Evolutionary conservation across 1,140 invertebrate species (phyloP).

Genomic region (Sogatella furcifera): DNA sequence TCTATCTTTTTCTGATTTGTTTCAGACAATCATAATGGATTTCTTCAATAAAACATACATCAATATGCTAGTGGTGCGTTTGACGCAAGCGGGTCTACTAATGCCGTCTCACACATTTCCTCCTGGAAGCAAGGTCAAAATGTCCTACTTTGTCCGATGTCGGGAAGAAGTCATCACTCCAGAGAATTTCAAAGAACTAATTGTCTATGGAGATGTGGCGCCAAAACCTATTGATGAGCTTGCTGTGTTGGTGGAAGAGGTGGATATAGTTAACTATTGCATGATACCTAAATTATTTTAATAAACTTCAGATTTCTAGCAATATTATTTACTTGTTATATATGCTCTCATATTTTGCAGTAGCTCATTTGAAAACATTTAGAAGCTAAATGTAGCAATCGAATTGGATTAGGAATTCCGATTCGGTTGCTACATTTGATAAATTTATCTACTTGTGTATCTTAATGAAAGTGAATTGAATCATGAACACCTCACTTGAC

Average conservation of each 20-base stretch:
- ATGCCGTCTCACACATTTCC: constrained; percentile 36
- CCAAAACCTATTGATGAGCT: constrained; percentile 68
- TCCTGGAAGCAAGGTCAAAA: constrained; percentile 40
- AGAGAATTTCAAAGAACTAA: constrained; percentile 42
- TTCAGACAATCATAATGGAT: constrained; percentile 42
- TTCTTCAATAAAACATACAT: constrained; percentile 48
- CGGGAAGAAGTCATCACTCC: constrained; percentile 39
- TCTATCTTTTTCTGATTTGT: neutral
- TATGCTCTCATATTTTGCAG: too few relatives aligned
- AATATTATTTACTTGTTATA: neutral
- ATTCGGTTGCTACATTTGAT: too few relatives aligned
- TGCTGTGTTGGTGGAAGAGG: constrained; percentile 64
- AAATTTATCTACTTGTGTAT: too few relatives aligned
- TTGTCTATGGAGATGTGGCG: constrained; percentile 72
- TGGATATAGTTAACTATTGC: constrained; percentile 29
- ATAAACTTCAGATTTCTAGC: neutral
- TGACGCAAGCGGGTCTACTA: constrained; percentile 37
- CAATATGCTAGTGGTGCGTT: constrained; percentile 41
- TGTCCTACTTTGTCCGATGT: constrained; percentile 54
- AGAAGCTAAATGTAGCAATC: too few relatives aligned
- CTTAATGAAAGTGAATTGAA: too few relatives aligned
- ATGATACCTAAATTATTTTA: too few relatives aligned
- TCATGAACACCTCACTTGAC: too few relatives aligned
- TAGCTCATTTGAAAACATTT: too few relatives aligned
- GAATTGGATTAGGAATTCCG: too few relatives aligned